Evolutionary conservation across 2,888 invertebrate species (phyloP).

Genomic region (Apamea epomidion): DNA sequence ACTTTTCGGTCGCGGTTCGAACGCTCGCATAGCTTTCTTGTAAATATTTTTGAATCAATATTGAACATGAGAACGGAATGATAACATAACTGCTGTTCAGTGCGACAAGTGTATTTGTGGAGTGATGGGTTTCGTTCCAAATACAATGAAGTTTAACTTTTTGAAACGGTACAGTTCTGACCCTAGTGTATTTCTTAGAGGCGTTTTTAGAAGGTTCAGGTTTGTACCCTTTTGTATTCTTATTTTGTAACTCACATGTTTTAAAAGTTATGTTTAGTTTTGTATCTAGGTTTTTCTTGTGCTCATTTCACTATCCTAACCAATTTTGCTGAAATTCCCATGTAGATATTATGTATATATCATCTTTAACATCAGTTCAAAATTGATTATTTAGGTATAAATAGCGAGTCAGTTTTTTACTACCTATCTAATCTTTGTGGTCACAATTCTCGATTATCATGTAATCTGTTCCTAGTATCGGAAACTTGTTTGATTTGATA

Average conservation of each 20-base stretch:
- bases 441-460: conserved; percentile 26
- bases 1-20: conserved; percentile 70
- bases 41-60: conserved; percentile 84
- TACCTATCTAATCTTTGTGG: conserved; percentile 31
- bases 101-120: conserved; percentile 21
- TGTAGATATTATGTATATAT: not conserved
- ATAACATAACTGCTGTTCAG: conserved; percentile 34
- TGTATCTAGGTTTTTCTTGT: not conserved
- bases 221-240: conserved; percentile 31
- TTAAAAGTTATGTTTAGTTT: not conserved
- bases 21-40: conserved; percentile 78
- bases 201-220: conserved; percentile 41
- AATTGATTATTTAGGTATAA: not conserved
- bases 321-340: not conserved
- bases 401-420: conserved; percentile 19
- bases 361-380: not conserved
- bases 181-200: conserved; percentile 43
- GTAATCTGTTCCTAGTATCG: conserved; percentile 29
- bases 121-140: conserved; percentile 30
- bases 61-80: conserved; percentile 70
- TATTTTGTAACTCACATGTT: not conserved
- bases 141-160: conserved; percentile 52
- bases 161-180: conserved; percentile 52
- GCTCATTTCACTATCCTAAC: not conserved
- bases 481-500: conserved; percentile 25